phyloP scores from a whole-genome alignment of 1,140 invertebrate genomes.

The Drosophila suzukii region DNA sequence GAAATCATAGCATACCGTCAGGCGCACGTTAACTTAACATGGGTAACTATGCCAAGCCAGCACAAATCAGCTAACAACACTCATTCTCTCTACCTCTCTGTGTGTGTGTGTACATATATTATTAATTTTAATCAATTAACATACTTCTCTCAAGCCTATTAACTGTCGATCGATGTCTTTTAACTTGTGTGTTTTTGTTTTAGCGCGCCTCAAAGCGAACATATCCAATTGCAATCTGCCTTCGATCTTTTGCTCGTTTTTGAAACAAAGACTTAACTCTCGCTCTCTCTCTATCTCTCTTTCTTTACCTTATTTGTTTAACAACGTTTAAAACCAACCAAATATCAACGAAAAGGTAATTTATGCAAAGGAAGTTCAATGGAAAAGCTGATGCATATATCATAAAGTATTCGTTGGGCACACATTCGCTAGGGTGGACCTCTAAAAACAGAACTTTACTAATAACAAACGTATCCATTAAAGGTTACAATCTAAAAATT shows the following conservation, averaged over 20 bases:
- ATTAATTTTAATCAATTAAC: background rate
- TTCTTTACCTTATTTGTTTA: conserved; percentile 32
- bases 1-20: conserved; percentile 70
- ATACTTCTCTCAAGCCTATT: conserved; percentile 21
- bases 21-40: conserved; percentile 82
- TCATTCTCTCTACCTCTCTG: conserved; percentile 9
- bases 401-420: conserved; percentile 32
- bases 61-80: conserved; percentile 27
- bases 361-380: conserved; percentile 49
- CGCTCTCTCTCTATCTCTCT: conserved; percentile 51
- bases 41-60: conserved; percentile 74
- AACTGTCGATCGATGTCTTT: conserved; percentile 41
- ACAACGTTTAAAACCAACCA: conserved; percentile 46
- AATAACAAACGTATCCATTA: background rate
- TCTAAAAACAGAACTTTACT: background rate
- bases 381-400: conserved; percentile 38
- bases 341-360: conserved; percentile 73
- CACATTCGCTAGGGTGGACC: conserved; percentile 24
- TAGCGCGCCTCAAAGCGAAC: conserved; percentile 50
- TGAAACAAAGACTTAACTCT: conserved; percentile 47
- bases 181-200: conserved; percentile 47
- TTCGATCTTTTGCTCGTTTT: conserved; percentile 33
- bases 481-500: background rate
- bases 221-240: conserved; percentile 25
- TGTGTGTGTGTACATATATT: conserved; percentile 19